These are phyloP conservation scores for Colaptes auratus DNA, from an alignment of 2,113 vertebrate genomes.

Conservation along the genomic window DNA sequence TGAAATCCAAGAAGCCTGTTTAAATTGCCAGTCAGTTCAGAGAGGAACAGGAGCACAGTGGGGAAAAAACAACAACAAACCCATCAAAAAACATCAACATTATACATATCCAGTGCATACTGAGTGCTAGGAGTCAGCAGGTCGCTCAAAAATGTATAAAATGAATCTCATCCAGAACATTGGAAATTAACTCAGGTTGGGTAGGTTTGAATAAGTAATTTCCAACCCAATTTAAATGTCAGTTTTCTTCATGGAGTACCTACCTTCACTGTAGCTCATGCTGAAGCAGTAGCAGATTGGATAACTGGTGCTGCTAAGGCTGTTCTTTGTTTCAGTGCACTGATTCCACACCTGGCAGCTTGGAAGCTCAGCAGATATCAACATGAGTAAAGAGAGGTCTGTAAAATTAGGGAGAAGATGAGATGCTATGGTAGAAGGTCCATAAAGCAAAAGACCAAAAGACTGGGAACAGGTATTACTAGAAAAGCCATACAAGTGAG, in stretches of 20 bases:
- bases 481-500: background rate
- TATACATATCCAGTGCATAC: background rate
- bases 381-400: background rate
- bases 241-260: background rate
- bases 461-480: background rate
- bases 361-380: background rate
- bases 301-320: background rate
- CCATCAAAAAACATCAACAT: background rate
- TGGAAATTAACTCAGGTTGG: background rate
- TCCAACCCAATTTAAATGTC: background rate
- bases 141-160: background rate
- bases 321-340: background rate
- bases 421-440: background rate
- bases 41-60: background rate
- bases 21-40: background rate
- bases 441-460: background rate
- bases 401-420: background rate
- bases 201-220: background rate
- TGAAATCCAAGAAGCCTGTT: background rate
- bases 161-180: background rate
- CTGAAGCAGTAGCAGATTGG: too few relatives aligned
- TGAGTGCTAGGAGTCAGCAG: background rate
- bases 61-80: background rate
- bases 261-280: background rate
- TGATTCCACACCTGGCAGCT: accelerated